These are phyloP conservation scores for Heliconius sara DNA, from an alignment of 2,888 invertebrate genomes.

Conservation along the genomic window DNA sequence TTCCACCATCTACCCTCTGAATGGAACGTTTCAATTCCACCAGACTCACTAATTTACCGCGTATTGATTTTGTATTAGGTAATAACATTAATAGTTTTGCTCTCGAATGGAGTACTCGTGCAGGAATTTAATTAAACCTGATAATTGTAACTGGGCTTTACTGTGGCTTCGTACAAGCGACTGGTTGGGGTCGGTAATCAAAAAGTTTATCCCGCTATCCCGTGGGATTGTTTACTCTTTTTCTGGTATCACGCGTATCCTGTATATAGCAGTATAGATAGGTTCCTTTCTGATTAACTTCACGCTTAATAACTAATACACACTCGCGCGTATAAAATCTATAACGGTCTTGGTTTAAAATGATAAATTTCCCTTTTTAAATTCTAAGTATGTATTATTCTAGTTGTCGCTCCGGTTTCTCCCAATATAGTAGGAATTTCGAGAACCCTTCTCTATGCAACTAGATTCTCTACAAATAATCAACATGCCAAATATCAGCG, in stretches of 20 bases:
- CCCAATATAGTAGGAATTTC: too few relatives aligned
- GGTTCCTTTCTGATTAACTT: too few relatives aligned
- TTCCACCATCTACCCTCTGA: neutral
- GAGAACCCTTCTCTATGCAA: too few relatives aligned
- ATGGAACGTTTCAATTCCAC: neutral
- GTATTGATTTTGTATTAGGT: slow-evolving; percentile 22
- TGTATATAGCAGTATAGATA: neutral
- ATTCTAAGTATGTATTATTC: too few relatives aligned
- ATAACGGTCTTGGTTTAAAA: too few relatives aligned
- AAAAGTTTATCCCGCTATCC: neutral
- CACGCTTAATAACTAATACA: too few relatives aligned
- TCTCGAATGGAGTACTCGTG: slow-evolving; percentile 19
- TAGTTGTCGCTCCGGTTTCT: too few relatives aligned
- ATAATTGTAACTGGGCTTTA: slow-evolving; percentile 10
- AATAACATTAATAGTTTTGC: slow-evolving; percentile 27
- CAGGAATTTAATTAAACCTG: slow-evolving; percentile 22
- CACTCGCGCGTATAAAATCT: too few relatives aligned
- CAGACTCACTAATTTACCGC: neutral
- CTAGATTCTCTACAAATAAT: too few relatives aligned
- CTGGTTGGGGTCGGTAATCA: slow-evolving; percentile 1
- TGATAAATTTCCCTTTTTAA: too few relatives aligned
- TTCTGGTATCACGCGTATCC: neutral
- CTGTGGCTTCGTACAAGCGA: slow-evolving; percentile 4
- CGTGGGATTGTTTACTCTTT: neutral
- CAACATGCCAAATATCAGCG: too few relatives aligned